A percentile compares a stretch with the other conserved stretches of the same genome.
phyloP scores from a whole-genome alignment of 2,888 invertebrate species.

The Cosmia pyralina region DNA sequence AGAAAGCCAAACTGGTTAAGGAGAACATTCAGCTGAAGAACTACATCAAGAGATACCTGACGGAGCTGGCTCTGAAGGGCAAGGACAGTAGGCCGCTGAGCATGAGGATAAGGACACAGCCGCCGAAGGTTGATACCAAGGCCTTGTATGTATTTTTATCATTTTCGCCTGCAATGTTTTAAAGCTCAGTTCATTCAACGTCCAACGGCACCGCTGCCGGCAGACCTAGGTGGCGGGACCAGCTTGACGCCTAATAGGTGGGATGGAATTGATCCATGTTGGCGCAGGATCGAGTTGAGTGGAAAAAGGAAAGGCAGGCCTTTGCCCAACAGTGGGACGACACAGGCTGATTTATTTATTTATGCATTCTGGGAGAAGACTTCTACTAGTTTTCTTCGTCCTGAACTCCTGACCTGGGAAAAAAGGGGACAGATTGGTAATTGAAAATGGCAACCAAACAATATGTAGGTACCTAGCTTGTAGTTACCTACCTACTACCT shows the following conservation, averaged over 20 bases:
- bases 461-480: neutral
- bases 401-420: neutral
- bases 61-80: conserved; percentile 89
- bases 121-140: conserved; percentile 70
- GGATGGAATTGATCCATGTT: neutral
- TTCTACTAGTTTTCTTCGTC: neutral
- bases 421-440: neutral
- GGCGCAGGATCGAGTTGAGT: neutral
- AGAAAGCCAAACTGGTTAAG: conserved; percentile 84
- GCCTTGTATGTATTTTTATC: conserved; percentile 34
- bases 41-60: conserved; percentile 91
- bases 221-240: neutral
- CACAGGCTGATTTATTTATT: neutral
- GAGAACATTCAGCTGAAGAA: conserved; percentile 92
- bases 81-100: conserved; percentile 79
- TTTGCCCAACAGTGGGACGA: neutral
- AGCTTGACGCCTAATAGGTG: neutral
- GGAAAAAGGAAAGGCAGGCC: neutral
- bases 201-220: neutral
- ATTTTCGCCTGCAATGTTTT: neutral
- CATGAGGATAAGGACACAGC: conserved; percentile 73
- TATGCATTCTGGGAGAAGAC: neutral
- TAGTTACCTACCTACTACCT: neutral
- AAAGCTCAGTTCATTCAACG: neutral
- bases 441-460: neutral